Percentiles rank a stretch among this genome's conserved stretches.
Conservation (phyloP, 2,113 vertebrate genomes). For the Albula glossodonta region DNA sequence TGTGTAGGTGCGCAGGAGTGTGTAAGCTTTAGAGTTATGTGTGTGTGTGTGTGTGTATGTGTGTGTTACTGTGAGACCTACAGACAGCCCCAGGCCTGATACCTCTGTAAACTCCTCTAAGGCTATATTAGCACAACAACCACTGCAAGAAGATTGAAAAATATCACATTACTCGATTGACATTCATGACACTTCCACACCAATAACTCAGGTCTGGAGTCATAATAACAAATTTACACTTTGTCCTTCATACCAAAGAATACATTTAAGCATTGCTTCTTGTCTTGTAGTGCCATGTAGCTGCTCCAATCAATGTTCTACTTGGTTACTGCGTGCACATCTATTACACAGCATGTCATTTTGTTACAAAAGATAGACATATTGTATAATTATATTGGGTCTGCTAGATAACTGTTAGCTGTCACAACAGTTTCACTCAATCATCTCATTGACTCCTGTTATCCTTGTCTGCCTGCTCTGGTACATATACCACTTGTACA, state of each 20-base stretch:
- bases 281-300: not conserved
- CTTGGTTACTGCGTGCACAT: not conserved
- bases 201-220: not conserved
- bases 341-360: not conserved
- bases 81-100: not conserved
- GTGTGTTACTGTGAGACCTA: not conserved
- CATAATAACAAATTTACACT: too few species aligned
- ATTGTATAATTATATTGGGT: not conserved
- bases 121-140: not conserved
- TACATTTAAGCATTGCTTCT: not conserved
- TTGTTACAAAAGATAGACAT: not conserved
- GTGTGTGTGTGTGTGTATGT: constrained; percentile 18
- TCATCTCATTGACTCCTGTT: not conserved
- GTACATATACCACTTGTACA: not conserved
- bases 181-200: not conserved
- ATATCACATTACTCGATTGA: not conserved
- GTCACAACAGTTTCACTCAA: not conserved
- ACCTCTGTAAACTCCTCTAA: not conserved
- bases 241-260: not conserved
- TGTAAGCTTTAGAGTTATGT: not conserved
- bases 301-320: not conserved
- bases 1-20: too few species aligned
- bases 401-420: not conserved
- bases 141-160: not conserved
- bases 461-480: too few species aligned